phyloP scores from a whole-genome alignment of 2,888 invertebrate genomes.

The Drosophila siamana region DNA sequence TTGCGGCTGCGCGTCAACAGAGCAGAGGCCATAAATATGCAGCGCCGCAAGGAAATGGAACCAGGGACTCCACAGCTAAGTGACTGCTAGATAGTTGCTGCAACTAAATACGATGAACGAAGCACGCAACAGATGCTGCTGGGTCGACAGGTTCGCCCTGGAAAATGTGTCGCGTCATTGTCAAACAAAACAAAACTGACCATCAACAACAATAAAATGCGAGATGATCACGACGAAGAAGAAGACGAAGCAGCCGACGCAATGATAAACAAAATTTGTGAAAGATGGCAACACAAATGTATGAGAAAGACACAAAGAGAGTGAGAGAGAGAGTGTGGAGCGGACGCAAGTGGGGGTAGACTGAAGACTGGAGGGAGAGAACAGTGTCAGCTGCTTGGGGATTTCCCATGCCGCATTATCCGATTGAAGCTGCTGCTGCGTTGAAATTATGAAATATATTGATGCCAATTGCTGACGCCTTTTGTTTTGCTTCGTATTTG shows the following conservation, averaged over 20 bases:
- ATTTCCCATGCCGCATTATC: slow-evolving; percentile 54
- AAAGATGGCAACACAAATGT: slow-evolving; percentile 28
- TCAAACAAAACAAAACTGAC: slow-evolving; percentile 76
- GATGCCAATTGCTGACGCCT: slow-evolving; percentile 9
- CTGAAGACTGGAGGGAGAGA: background rate
- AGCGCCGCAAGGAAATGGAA: background rate
- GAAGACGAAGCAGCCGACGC: slow-evolving; percentile 12
- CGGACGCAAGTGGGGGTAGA: too few relatives aligned
- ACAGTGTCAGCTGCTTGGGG: slow-evolving; percentile 33
- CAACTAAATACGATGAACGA: slow-evolving; percentile 47
- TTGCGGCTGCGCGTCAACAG: slow-evolving; percentile 48
- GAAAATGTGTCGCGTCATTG: slow-evolving; percentile 69
- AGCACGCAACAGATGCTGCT: background rate
- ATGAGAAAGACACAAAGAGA: background rate
- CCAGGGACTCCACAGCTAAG: background rate
- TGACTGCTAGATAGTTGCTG: slow-evolving; percentile 10
- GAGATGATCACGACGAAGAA: background rate
- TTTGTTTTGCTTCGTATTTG: slow-evolving; percentile 31
- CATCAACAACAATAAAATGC: slow-evolving; percentile 60
- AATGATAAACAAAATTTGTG: slow-evolving; percentile 61
- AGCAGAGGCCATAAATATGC: slow-evolving; percentile 18
- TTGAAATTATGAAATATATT: slow-evolving; percentile 39
- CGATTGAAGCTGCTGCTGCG: slow-evolving; percentile 45
- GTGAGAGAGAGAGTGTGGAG: background rate
- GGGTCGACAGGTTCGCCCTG: slow-evolving; percentile 48